Evolutionary conservation across 2,888 invertebrate genomes (phyloP).

Genomic region (Drosophila buzzatii): DNA sequence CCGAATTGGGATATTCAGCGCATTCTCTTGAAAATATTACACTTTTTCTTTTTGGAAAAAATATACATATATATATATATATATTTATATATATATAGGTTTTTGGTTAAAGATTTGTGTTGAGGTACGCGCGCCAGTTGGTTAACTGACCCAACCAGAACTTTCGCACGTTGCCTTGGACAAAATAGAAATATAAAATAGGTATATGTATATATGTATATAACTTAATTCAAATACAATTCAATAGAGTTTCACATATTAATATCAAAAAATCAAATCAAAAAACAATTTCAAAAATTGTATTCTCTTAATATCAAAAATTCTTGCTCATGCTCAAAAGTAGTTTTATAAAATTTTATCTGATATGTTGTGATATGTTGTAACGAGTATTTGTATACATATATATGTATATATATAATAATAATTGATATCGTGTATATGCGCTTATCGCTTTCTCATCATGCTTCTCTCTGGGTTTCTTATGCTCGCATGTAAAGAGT

Average conservation of each 20-base stretch:
- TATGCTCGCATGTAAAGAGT: slow-evolving; percentile 76
- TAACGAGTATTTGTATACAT: slow-evolving; percentile 44
- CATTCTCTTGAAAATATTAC: slow-evolving; percentile 71
- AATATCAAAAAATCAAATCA: slow-evolving; percentile 22
- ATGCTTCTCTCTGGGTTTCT: slow-evolving; percentile 38
- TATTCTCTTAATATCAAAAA: slow-evolving; percentile 40
- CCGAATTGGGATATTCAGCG: slow-evolving; percentile 53
- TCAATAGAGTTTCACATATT: slow-evolving; percentile 66
- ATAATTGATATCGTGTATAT: slow-evolving; percentile 61
- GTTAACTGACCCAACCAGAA: slow-evolving; percentile 69
- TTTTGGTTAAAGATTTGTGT: slow-evolving; percentile 6
- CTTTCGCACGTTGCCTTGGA: slow-evolving; percentile 21
- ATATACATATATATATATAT: not conserved
- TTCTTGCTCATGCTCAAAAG: slow-evolving; percentile 41
- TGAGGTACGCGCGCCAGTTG: slow-evolving; percentile 23
- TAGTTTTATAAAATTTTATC: slow-evolving; percentile 50
- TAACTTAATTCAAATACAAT: slow-evolving; percentile 71
- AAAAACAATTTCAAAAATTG: slow-evolving; percentile 76
- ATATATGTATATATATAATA: slow-evolving; percentile 35
- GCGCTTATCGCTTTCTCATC: slow-evolving; percentile 41
- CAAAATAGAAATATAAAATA: slow-evolving; percentile 15
- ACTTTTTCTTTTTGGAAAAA: slow-evolving; percentile 55
- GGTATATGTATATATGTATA: slow-evolving; percentile 30
- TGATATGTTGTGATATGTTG: slow-evolving; percentile 73
- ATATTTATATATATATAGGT: not conserved